These are phyloP conservation scores for Gymnocephalus cernua DNA, from an alignment of 2,113 vertebrate species.

Conservation along the genomic window DNA sequence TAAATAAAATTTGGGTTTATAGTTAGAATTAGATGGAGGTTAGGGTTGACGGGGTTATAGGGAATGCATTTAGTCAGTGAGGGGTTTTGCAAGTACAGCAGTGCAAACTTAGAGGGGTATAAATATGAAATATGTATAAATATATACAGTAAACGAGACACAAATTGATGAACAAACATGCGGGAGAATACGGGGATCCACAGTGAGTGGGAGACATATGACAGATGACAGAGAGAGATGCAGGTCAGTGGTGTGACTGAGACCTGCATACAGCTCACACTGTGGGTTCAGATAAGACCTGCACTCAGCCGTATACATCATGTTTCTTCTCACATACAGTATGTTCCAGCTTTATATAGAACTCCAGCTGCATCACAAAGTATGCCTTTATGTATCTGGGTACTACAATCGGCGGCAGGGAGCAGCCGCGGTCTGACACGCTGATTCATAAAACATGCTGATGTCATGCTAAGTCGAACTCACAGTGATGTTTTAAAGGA, in stretches of 20 bases:
- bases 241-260: constrained; percentile 36
- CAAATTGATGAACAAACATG: neutral
- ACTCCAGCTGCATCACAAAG: neutral
- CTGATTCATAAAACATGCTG: neutral
- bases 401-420: neutral
- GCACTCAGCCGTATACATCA: constrained; percentile 1
- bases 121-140: neutral
- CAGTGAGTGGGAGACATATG: neutral
- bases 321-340: neutral
- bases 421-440: neutral
- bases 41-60: neutral
- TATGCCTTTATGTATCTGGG: constrained; percentile 1
- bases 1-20: neutral
- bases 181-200: neutral
- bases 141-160: neutral
- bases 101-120: neutral
- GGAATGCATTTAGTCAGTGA: neutral
- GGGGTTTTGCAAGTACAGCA: neutral
- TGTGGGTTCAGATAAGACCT: constrained; percentile 41
- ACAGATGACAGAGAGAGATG: neutral
- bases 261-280: constrained; percentile 17
- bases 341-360: neutral
- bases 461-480: neutral
- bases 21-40: neutral
- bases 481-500: neutral